Conservation (phyloP, 2,888 invertebrate species). For the Xanthia togata region DNA sequence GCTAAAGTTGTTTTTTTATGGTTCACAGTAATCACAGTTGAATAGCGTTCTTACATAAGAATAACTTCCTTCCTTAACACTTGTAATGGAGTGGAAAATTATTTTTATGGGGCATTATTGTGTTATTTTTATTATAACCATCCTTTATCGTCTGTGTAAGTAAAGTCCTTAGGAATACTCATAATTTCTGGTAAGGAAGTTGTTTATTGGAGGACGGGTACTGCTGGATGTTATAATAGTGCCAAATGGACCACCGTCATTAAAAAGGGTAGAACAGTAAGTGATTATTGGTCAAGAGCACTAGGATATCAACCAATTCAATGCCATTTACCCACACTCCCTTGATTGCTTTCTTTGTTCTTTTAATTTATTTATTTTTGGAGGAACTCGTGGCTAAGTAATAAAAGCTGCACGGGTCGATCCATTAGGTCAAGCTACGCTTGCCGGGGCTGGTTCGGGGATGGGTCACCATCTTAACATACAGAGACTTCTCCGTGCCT, state of each 20-base stretch:
- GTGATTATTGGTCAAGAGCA: neutral
- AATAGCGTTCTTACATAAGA: conserved; percentile 7
- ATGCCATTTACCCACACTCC: too few relatives aligned
- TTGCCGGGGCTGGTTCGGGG: too few relatives aligned
- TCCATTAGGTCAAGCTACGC: too few relatives aligned
- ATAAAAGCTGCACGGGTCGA: too few relatives aligned
- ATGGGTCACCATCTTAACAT: too few relatives aligned
- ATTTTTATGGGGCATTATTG: conserved; percentile 5
- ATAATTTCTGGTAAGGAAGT: neutral
- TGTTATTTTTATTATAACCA: too few relatives aligned
- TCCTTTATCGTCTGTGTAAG: neutral
- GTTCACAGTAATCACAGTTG: neutral
- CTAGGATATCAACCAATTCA: too few relatives aligned
- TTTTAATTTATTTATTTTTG: too few relatives aligned
- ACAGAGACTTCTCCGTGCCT: too few relatives aligned
- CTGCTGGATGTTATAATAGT: neutral
- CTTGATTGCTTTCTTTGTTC: too few relatives aligned
- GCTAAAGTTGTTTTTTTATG: conserved; percentile 2
- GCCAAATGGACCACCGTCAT: neutral
- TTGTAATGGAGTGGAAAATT: conserved; percentile 11
- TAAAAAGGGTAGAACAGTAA: neutral
- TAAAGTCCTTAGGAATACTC: neutral
- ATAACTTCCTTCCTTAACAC: conserved; percentile 10
- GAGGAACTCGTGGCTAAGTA: too few relatives aligned
- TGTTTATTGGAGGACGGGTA: neutral